Percentiles rank a stretch among this genome's conserved stretches.
These are phyloP conservation scores for Lophochroa leadbeateri DNA, from an alignment of 2,113 vertebrate genomes.

Conservation along the genomic window DNA sequence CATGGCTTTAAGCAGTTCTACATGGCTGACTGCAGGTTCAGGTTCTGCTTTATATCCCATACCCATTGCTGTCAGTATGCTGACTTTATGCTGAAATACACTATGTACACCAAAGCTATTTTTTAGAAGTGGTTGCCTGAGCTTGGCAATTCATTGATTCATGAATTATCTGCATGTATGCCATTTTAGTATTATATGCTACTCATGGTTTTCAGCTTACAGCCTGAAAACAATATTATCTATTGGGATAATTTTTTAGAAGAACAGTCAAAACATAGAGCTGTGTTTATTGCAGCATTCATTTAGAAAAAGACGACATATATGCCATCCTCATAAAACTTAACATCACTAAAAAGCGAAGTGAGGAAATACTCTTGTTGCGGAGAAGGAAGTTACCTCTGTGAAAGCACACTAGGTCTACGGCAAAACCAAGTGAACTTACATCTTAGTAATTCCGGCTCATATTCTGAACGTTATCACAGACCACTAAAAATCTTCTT, in stretches of 20 bases:
- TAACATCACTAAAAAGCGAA: neutral
- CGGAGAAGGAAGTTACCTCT: neutral
- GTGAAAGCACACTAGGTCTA: rapidly evolving
- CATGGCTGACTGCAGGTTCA: neutral
- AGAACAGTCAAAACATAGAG: neutral
- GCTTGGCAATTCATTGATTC: neutral
- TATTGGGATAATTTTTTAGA: neutral
- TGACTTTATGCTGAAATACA: neutral
- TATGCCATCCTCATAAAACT: neutral
- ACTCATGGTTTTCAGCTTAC: neutral
- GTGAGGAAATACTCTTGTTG: neutral
- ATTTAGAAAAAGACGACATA: neutral
- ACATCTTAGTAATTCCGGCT: neutral
- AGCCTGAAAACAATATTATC: neutral
- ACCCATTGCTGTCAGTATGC: neutral
- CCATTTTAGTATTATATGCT: neutral
- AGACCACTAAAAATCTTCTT: neutral
- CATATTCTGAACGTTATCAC: neutral
- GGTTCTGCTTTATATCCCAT: neutral
- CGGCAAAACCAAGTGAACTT: neutral
- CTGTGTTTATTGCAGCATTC: neutral
- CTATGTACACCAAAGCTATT: neutral
- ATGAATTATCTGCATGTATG: neutral
- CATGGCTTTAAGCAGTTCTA: neutral
- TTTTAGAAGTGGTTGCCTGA: neutral